A percentile compares a stretch with the other conserved stretches of the same genome.
phyloP scores from a whole-genome alignment of 2,113 vertebrate genomes.

The Sinocyclocheilus anophthalmus region DNA sequence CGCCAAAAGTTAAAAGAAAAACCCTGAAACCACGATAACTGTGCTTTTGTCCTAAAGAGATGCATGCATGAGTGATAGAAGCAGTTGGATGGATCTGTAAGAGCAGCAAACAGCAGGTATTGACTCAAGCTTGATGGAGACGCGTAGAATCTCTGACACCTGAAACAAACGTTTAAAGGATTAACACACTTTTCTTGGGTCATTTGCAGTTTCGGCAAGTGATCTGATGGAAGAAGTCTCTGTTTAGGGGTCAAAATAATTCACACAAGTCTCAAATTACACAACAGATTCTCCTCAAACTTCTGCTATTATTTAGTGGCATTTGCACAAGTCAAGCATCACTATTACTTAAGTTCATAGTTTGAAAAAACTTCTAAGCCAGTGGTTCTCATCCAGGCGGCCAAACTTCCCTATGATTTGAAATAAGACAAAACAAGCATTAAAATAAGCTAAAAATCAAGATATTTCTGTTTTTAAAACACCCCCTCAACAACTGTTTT shows the following conservation, averaged over 20 bases:
- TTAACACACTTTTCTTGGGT: slow-evolving; percentile 15
- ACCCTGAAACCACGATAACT: background rate
- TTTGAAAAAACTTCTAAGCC: too few species aligned
- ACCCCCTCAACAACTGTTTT: too few species aligned
- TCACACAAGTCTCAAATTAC: background rate
- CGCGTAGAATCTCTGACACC: background rate
- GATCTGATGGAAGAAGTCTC: background rate
- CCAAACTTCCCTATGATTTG: background rate
- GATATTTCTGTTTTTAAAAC: too few species aligned
- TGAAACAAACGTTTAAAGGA: slow-evolving; percentile 29
- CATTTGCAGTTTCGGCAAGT: background rate
- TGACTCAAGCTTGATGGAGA: background rate
- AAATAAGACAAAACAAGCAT: background rate
- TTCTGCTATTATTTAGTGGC: background rate
- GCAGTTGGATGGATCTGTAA: slow-evolving; percentile 38
- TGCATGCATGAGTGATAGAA: slow-evolving; percentile 37
- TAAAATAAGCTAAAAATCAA: too few species aligned
- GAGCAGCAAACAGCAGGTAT: slow-evolving; percentile 18
- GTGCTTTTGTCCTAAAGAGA: slow-evolving; percentile 30
- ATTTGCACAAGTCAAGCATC: too few species aligned
- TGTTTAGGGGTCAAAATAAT: background rate
- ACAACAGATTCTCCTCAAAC: background rate
- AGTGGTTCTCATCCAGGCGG: background rate
- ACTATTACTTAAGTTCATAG: background rate
- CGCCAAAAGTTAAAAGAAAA: background rate